These are phyloP conservation scores for Crioceris asparagi DNA, from an alignment of 2,888 invertebrate species.

Conservation along the genomic window DNA sequence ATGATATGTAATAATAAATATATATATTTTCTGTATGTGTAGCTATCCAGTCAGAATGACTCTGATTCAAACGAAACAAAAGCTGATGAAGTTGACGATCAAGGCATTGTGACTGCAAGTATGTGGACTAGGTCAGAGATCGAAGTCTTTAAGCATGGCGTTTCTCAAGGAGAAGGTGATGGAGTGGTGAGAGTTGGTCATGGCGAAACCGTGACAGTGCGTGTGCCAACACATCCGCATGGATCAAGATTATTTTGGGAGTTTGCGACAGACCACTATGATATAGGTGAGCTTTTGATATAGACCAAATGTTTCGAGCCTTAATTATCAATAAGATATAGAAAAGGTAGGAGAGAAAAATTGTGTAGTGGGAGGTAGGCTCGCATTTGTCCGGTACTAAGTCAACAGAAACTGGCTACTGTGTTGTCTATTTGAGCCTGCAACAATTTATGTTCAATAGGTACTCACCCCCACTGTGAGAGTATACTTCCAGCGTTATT, in stretches of 20 bases:
- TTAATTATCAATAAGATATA: no score
- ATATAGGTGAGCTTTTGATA: conserved; percentile 65
- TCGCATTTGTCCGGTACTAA: no score
- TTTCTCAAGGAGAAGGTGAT: conserved; percentile 55
- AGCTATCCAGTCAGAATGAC: conserved; percentile 13
- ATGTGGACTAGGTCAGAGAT: conserved; percentile 94
- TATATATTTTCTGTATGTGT: no score
- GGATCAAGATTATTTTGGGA: conserved; percentile 97
- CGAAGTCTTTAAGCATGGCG: conserved; percentile 80
- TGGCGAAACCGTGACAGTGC: conserved; percentile 92
- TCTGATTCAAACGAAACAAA: conserved; percentile 16
- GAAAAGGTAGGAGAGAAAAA: no score
- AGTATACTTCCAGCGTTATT: no score
- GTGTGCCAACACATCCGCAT: conserved; percentile 92
- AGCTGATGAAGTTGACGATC: conserved; percentile 15
- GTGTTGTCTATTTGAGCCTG: no score
- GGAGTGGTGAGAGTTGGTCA: conserved; percentile 89
- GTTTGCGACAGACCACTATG: conserved; percentile 96
- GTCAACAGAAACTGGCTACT: no score
- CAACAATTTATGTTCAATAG: no score
- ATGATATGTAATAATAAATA: no score
- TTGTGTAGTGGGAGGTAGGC: no score
- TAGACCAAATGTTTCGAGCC: no score
- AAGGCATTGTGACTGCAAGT: conserved; percentile 57
- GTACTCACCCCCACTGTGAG: no score